Conservation (phyloP, 2,888 invertebrate species). For the Amorpha juglandis region DNA sequence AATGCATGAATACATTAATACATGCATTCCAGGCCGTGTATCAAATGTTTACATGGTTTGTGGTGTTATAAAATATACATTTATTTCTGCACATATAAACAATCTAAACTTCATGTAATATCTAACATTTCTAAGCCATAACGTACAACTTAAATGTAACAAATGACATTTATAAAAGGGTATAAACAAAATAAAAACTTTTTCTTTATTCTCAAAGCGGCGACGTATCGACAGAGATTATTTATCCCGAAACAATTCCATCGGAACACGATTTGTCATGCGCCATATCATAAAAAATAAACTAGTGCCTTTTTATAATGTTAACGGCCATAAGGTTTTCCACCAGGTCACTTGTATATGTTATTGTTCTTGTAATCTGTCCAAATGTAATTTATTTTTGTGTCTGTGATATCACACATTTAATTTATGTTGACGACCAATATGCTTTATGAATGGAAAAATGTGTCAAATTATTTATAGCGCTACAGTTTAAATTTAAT, state of each 20-base stretch:
- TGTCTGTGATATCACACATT: conserved; percentile 7
- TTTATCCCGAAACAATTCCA: conserved; percentile 13
- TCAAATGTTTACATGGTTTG: too few relatives aligned
- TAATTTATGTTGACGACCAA: conserved; percentile 19
- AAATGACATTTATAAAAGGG: not conserved
- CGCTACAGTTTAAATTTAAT: not conserved
- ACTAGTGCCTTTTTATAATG: conserved; percentile 19
- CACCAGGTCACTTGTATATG: conserved; percentile 19
- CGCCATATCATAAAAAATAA: conserved; percentile 17
- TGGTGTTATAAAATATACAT: too few relatives aligned
- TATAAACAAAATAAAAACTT: not conserved
- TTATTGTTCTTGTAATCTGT: conserved; percentile 26
- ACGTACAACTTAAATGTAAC: not conserved
- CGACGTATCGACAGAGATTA: not conserved
- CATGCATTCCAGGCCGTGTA: too few relatives aligned
- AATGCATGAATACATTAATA: too few relatives aligned
- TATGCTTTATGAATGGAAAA: conserved; percentile 11
- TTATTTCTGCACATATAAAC: too few relatives aligned
- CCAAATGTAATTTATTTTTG: conserved; percentile 22
- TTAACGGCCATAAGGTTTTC: conserved; percentile 26
- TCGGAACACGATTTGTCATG: conserved; percentile 22
- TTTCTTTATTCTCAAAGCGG: not conserved
- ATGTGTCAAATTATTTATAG: not conserved
- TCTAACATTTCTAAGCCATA: not conserved
- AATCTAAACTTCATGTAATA: too few relatives aligned